phyloP scores from a whole-genome alignment of 2,888 invertebrate species.

The Lasioglossum lativentre region DNA sequence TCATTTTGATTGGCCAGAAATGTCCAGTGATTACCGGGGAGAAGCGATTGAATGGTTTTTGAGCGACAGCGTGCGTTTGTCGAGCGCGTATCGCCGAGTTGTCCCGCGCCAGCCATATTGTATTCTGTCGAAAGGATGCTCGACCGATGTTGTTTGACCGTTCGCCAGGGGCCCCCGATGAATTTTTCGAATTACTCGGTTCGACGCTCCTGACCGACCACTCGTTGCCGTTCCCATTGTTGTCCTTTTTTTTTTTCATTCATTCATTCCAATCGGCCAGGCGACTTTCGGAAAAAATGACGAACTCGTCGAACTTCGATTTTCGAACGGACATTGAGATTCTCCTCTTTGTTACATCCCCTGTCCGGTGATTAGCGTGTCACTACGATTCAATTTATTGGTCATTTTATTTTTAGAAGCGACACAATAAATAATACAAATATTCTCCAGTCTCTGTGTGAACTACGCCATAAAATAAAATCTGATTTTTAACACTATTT shows the following conservation, averaged over 20 bases:
- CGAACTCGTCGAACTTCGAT: background rate
- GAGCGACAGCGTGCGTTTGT: conserved; percentile 5
- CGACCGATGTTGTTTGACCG: conserved; percentile 30
- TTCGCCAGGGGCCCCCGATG: conserved; percentile 28
- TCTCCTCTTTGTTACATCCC: background rate
- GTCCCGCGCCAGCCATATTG: conserved; percentile 33
- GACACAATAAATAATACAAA: background rate
- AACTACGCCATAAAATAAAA: too few species aligned
- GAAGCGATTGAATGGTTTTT: conserved; percentile 7
- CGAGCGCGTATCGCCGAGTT: conserved; percentile 34
- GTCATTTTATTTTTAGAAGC: background rate
- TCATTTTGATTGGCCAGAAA: conserved; percentile 2
- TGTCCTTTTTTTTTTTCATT: conserved; percentile 3
- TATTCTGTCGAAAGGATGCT: conserved; percentile 35
- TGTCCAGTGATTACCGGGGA: background rate
- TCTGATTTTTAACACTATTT: too few species aligned
- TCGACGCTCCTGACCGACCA: conserved; percentile 20
- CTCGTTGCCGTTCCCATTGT: conserved; percentile 20
- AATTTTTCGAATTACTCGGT: conserved; percentile 56
- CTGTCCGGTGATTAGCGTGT: background rate
- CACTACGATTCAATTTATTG: background rate
- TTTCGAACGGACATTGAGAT: background rate
- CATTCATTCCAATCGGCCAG: background rate
- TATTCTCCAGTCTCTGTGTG: too few species aligned
- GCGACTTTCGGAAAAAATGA: background rate